Evolutionary conservation across 2,797 vertebrate genomes (phyloP).

Genomic region (Poeciliopsis infans): DNA sequence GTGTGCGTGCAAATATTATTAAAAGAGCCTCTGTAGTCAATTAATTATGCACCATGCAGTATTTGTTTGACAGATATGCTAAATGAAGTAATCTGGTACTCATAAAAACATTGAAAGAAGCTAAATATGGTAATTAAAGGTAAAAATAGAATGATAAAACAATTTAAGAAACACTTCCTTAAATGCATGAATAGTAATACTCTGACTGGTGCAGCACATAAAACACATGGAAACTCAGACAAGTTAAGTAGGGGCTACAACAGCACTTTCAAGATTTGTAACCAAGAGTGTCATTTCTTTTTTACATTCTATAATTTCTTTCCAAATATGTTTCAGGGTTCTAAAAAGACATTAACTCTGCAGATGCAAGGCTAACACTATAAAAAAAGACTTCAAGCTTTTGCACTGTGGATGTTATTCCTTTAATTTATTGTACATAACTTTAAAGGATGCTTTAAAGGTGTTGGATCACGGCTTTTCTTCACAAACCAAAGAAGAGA

Average conservation of each 20-base stretch:
- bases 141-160: neutral
- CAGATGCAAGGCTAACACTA: neutral
- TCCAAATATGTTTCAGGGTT: neutral
- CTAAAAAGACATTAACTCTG: neutral
- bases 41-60: too few relatives aligned
- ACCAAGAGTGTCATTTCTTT: neutral
- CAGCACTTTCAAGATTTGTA: neutral
- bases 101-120: too few relatives aligned
- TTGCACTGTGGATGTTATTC: neutral
- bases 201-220: neutral
- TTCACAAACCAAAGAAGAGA: constrained; percentile 9
- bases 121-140: too few relatives aligned
- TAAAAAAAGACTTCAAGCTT: neutral
- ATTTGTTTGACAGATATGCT: too few relatives aligned
- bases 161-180: neutral
- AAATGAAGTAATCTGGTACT: too few relatives aligned
- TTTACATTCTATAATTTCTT: neutral
- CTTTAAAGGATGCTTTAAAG: constrained; percentile 17
- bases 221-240: neutral
- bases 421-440: neutral
- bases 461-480: constrained; percentile 5
- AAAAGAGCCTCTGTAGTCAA: too few relatives aligned
- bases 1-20: too few relatives aligned
- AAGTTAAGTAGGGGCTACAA: neutral
- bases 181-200: neutral